These are phyloP conservation scores for Myopa tessellatipennis DNA, from an alignment of 2,888 invertebrate genomes.

Conservation along the genomic window DNA sequence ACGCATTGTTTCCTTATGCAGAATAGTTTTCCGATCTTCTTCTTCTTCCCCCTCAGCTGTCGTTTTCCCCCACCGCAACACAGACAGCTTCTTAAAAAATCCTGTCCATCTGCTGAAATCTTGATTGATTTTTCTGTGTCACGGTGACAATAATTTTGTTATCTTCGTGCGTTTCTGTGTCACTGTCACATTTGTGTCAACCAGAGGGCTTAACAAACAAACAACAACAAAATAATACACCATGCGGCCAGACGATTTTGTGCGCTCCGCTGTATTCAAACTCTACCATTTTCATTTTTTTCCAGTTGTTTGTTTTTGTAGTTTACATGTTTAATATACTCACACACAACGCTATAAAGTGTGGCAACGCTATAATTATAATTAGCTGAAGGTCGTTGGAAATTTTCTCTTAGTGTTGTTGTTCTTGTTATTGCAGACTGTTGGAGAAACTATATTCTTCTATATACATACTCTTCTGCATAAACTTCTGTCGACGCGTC, in stretches of 20 bases:
- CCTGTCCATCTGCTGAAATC: neutral
- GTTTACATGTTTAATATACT: neutral
- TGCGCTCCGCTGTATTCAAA: too few species aligned
- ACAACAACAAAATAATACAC: neutral
- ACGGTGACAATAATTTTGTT: neutral
- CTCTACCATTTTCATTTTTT: neutral
- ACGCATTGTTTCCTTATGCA: neutral
- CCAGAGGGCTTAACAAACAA: neutral
- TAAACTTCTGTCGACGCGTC: too few species aligned
- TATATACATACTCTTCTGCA: too few species aligned
- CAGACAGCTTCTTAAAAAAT: neutral
- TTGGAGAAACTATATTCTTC: too few species aligned
- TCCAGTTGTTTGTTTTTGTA: neutral
- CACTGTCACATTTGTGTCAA: neutral
- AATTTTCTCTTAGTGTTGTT: neutral
- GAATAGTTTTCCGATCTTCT: neutral
- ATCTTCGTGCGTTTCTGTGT: neutral
- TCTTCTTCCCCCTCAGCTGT: neutral
- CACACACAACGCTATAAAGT: neutral
- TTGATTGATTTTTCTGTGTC: neutral
- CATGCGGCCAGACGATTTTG: too few species aligned
- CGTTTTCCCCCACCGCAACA: neutral
- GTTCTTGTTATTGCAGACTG: neutral
- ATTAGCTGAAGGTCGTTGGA: conserved; percentile 31
- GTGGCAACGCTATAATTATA: conserved; percentile 23